phyloP scores from a whole-genome alignment of 1,140 invertebrate species.

The Solen grandis region DNA sequence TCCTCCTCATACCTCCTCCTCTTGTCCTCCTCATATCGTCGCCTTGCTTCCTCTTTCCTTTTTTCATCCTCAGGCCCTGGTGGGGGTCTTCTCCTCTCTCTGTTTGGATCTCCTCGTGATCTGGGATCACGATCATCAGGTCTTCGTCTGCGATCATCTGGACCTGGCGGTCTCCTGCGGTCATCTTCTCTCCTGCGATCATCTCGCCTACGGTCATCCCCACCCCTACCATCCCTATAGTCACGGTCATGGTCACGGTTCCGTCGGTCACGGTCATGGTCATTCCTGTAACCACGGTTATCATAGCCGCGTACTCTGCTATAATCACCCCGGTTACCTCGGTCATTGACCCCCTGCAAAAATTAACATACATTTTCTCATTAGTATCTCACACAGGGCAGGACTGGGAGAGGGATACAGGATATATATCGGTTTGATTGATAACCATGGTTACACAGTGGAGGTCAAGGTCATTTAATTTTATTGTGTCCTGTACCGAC shows the following conservation, averaged over 20 bases:
- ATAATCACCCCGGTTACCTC: slow-evolving; percentile 57
- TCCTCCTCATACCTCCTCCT: slow-evolving; percentile 43
- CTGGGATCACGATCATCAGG: slow-evolving; percentile 7
- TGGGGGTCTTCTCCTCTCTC: neutral
- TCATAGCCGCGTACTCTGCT: slow-evolving; percentile 48
- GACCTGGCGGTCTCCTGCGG: neutral
- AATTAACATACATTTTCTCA: neutral
- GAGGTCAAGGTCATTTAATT: slow-evolving; percentile 42
- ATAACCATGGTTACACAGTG: slow-evolving; percentile 53
- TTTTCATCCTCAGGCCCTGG: slow-evolving; percentile 37
- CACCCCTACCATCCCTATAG: neutral
- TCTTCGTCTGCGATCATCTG: neutral
- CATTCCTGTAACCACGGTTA: slow-evolving; percentile 56
- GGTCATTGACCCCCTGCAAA: slow-evolving; percentile 58
- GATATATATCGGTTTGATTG: neutral
- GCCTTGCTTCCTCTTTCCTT: slow-evolving; percentile 28
- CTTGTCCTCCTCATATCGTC: slow-evolving; percentile 52
- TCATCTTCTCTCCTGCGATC: slow-evolving; percentile 21
- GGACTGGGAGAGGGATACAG: slow-evolving; percentile 43
- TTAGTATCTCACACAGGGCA: slow-evolving; percentile 55
- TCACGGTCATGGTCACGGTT: slow-evolving; percentile 16
- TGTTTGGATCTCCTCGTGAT: slow-evolving; percentile 20
- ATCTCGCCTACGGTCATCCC: slow-evolving; percentile 12
- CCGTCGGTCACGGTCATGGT: slow-evolving; percentile 25
- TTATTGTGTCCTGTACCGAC: slow-evolving; percentile 28